These are phyloP conservation scores for Oryzias woworae DNA, from an alignment of 2,113 vertebrate genomes.

Conservation along the genomic window DNA sequence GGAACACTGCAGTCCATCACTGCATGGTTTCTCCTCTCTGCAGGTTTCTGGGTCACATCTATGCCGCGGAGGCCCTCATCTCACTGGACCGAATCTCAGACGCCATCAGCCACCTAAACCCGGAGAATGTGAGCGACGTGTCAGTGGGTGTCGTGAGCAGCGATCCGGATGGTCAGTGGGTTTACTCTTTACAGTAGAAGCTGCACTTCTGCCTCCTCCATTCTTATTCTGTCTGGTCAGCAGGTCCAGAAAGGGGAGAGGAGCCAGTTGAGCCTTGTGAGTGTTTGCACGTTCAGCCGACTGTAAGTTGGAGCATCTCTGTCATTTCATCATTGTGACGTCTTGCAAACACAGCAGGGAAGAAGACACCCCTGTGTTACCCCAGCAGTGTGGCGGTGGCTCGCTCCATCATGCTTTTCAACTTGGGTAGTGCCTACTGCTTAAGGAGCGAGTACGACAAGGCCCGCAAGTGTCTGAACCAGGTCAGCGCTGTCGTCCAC, in stretches of 20 bases:
- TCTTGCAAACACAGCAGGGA: constrained; percentile 81
- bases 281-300: constrained; percentile 46
- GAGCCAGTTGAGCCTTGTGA: constrained; percentile 93
- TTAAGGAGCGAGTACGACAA: constrained; percentile 97
- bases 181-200: not conserved
- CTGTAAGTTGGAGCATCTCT: too few relatives aligned
- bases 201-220: not conserved
- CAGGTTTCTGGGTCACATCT: constrained; percentile 97
- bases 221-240: constrained; percentile 8
- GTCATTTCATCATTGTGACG: too few relatives aligned
- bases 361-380: constrained; percentile 91
- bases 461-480: constrained; percentile 95
- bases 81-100: constrained; percentile 98
- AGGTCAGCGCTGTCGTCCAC: constrained; percentile 75
- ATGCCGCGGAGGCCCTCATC: constrained; percentile 97
- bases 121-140: constrained; percentile 95
- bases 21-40: constrained; percentile 8
- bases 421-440: constrained; percentile 96
- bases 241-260: constrained; percentile 95
- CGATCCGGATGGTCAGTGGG: constrained; percentile 89
- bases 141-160: constrained; percentile 89
- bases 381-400: constrained; percentile 93
- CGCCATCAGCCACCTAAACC: constrained; percentile 95
- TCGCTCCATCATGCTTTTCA: constrained; percentile 96
- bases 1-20: too few relatives aligned